phyloP scores from a whole-genome alignment of 2,888 invertebrate genomes.

The Cordilura impudica region DNA sequence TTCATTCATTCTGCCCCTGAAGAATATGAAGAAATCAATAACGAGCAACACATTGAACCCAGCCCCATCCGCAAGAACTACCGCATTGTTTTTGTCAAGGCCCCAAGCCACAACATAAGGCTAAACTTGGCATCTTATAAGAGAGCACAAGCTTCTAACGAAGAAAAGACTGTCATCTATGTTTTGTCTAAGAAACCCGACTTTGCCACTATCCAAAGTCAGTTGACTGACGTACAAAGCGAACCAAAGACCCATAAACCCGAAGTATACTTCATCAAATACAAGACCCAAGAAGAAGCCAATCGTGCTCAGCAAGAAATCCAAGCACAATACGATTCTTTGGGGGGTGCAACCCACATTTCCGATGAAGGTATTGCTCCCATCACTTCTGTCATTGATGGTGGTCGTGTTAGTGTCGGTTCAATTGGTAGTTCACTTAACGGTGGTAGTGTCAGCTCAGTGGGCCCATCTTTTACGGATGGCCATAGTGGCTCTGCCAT shows the following conservation, averaged over 20 bases:
- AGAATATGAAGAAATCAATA: conserved; percentile 70
- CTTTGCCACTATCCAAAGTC: conserved; percentile 79
- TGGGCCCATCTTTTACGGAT: conserved; percentile 14
- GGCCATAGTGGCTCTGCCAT: background rate
- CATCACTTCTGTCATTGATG: conserved; percentile 68
- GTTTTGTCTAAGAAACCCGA: conserved; percentile 77
- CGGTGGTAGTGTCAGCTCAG: conserved; percentile 30
- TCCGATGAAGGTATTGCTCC: conserved; percentile 76
- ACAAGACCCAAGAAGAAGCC: conserved; percentile 76
- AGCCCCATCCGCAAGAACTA: conserved; percentile 75
- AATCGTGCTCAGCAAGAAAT: conserved; percentile 75
- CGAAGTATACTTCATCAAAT: conserved; percentile 78
- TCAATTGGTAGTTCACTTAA: conserved; percentile 21
- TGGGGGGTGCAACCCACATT: conserved; percentile 75
- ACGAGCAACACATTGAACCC: conserved; percentile 63
- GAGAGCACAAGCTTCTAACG: conserved; percentile 71
- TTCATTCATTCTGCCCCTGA: conserved; percentile 76
- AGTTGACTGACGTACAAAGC: conserved; percentile 80
- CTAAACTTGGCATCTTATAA: conserved; percentile 75
- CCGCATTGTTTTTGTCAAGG: conserved; percentile 77
- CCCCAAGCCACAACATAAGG: conserved; percentile 77
- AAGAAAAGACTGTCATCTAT: conserved; percentile 78
- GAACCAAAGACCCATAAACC: conserved; percentile 74
- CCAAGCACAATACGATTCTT: conserved; percentile 75
- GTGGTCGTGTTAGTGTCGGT: conserved; percentile 67